Base-by-base conservation (phyloP, 2,797 vertebrate species). In the Nasua narica region DNA sequence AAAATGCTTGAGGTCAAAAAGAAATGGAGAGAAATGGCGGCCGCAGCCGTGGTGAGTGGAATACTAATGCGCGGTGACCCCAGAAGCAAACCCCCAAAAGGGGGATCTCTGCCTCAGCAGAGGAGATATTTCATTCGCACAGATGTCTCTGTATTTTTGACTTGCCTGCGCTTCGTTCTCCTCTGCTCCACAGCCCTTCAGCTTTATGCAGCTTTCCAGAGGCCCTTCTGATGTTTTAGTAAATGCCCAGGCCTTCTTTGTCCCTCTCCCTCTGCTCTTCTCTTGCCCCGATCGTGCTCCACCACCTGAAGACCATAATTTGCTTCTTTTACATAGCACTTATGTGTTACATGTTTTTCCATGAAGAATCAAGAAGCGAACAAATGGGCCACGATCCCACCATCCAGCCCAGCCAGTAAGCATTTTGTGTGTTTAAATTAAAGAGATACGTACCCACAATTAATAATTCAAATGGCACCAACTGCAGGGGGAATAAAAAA, bases 1-100 rank as follows among this genome's bases (percentile, higher is more conserved):
- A 99, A 98, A 98, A 98, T 93, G 98, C 98, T 98, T 90, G 97
- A 98, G 98, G 98, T 99, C 98, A 98, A 97, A 98, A 97, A 98
- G 98, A 99, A 98, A 98, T 97, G 98, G 98, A 98, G 98, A 98
- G 98, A 98, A 98, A 98, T 97, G 97, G 97, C 94, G 94, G 90
- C 96, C 98, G 95, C 90, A 90, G 94, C 87, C 67, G n/a, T 96
- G 92, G 95, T 94, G 98, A 97, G 97, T 97, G 91, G 98, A 99
- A 98, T 98, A 97, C 98, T 98, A 98, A 99, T 98, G 96, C 5
- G 7, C 60, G 89, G 96, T 95, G 97, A 98, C 97, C 98, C 58
- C 14, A 96, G 97, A 96, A 97, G 95, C 96, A 95, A 97, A 97
- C 25, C 60, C 58, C 87, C 56, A 92, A 92, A 96, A 94, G n/a